Base-by-base conservation (phyloP, 2,113 vertebrate genomes). In the Sardina pilchardus region DNA sequence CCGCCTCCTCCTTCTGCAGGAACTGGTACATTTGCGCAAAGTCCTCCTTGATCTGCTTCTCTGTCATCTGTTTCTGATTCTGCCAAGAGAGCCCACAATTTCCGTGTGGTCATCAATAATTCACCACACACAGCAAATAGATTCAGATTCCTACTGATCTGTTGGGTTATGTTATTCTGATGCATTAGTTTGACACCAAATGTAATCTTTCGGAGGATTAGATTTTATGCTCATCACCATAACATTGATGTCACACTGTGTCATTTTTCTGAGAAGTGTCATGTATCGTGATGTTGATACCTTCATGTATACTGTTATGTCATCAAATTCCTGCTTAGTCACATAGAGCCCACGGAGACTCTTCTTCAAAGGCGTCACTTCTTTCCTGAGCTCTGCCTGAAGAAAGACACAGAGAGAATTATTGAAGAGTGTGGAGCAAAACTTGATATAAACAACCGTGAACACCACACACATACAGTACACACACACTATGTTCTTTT, bases 281-380 rank as follows among this genome's bases (percentile, higher is more conserved):
- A n/a, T n/a, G n/a, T n/a, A n/a, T n/a, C 36, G 44, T 19, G 82
- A 85, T 93, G 63, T 93, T 93, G 91, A 92, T 95, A 96, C 95
- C 95, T 96, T 94, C 67, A 95, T 94, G 90, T 95, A 92, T 63
- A 94, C 92, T 14, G 93, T 94, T 89, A 92, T 92, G 93, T 95
- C 94, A 89, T 96, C 95, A 90, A 89, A 93, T 88, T 95, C 93
- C 90, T 96, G 94, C 85, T 96, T 96, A 90, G 92, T 93, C 90
- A 95, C 94, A 89, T 96, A 96, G 84, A 96, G 92, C 83, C 85
- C 81, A 1, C 94, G 91, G 84, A 96, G 91, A 86, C 85, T 90
- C 86, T 94, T 95, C 93, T 96, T 96, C 30, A 95, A 84, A 1
- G 94, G 95, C 34, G 86, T 83, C 71, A 95, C 80, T 21, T 94